Base-by-base conservation (phyloP, 2,113 vertebrate species). In the Riparia riparia region DNA sequence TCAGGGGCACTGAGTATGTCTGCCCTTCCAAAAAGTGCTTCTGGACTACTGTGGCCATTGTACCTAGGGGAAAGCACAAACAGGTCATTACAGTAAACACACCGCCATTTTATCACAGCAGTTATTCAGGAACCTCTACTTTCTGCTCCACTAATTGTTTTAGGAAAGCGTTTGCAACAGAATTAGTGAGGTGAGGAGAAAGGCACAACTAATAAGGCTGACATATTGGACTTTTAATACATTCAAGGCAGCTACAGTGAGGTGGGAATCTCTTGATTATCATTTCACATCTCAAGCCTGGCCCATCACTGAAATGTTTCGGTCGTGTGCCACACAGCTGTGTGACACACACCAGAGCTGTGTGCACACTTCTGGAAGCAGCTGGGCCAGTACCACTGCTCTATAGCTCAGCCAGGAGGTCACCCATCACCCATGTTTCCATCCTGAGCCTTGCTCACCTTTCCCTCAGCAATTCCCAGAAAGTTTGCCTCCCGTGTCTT, bases 1-100 rank as follows among this genome's bases (percentile, higher is more conserved):
- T 99, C 85, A 99, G 98, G 9, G 99, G 99, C 50, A 99, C 98
- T 0, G 98, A 98, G 76, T 99, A 99, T 0, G 98, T 98, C 97
- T 99, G 99, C 44, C 99, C 98, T 81, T 99, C 99, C 97, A 99
- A 82, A 91, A 98, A 98, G 90, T 97, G 98, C 84, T 98, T 99
- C 93, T 98, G 98, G 29, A 97, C 98, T 71, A 89, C 39, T 4
- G 98, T 21, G 34, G 97, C 94, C 99, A 99, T 99, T 72, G 97
- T 98, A 58, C 89, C 97, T 95, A 58, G 24, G 60, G 42, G 44
- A 65, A 77, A 97, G 60, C 77, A 26, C 61, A 87, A 95, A 94
- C 0, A 86, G 42, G 41, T 82, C 53, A 73, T n/a, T 71, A 37
- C 5, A 70, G 39, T 32, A 47, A 80, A 76, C 31, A 34, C n/a